Evolutionary conservation across 1,140 invertebrate species (phyloP), one percentile per base, ranked within the genome.

Genomic region (Pogonus chalceus): DNA sequence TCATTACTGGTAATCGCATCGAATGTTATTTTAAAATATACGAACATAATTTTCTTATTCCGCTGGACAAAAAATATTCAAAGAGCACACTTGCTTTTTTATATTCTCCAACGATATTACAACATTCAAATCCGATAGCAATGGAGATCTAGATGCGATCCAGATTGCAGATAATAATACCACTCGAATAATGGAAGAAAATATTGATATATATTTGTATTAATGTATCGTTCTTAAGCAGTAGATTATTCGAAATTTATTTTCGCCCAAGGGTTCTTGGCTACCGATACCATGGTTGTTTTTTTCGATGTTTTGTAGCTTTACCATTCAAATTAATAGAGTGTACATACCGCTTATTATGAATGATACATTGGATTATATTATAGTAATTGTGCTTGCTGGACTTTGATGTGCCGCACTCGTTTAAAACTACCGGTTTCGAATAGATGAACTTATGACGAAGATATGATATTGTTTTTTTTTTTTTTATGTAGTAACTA

Each of bases 271-370:
- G 37, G 37, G 37, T 43, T 16, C 37, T 3, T 18, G 18, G 37
- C 37, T 43, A 43, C 37, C 37, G 37, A 43, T 43, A 43, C 37
- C 9, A 16, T 43, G 37, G 7, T 43, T 43, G 3, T 43, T 43
- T 43, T 43, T 18, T 43, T 43, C 7, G 7, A 18, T 43, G 37
- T 43, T 43, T 43, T 7, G 37, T 10, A 12, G 37, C 37, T 43
- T 43, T 43, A 43, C 37, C 37, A 43, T 43, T 43, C 37, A 43
- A 43, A 43, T 43, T 43, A 43, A 43, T 43, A 43, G 37, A 43
- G 37, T 18, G 37, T 16, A 43, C 37, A 43, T 43, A 43, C 9
- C 18, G 37, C 37, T 43, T 43, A 43, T 43, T 43, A 43, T 43
- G 37, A 43, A 43, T 43, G 37, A 43, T 43, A 43, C 37, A 43